Evolutionary conservation across 2,797 vertebrate species (phyloP).

Genomic region (Odontamblyopus rebecca): DNA sequence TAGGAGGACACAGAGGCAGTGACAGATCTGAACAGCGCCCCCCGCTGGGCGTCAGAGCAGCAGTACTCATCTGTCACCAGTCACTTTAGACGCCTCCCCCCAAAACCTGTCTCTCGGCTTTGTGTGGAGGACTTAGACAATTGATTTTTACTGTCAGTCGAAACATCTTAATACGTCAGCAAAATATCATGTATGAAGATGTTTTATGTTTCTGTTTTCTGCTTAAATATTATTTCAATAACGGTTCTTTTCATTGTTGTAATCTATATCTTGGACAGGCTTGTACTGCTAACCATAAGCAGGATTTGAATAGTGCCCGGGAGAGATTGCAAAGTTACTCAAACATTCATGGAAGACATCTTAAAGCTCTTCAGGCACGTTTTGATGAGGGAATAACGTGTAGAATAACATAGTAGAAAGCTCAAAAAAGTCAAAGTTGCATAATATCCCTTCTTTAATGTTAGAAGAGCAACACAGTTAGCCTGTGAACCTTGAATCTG

Average conservation of each 20-base stretch:
- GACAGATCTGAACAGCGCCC: constrained; percentile 15
- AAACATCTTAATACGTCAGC: not conserved
- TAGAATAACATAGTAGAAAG: too few relatives aligned
- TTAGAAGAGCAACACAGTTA: not conserved
- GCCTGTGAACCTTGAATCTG: not conserved
- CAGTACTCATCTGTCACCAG: constrained; percentile 3
- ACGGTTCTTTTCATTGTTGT: not conserved
- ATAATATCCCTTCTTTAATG: not conserved
- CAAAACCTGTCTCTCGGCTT: not conserved
- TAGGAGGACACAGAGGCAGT: constrained; percentile 32
- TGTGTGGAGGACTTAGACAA: not conserved
- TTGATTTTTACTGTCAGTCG: not conserved
- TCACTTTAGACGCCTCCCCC: not conserved
- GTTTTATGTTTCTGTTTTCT: not conserved
- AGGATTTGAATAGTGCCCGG: too few relatives aligned
- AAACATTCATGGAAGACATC: too few relatives aligned
- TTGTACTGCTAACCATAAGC: too few relatives aligned
- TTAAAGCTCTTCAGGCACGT: too few relatives aligned
- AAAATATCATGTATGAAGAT: not conserved
- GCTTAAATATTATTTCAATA: not conserved
- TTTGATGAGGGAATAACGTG: too few relatives aligned
- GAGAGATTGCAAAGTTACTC: too few relatives aligned
- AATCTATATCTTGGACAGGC: not conserved
- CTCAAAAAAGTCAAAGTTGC: too few relatives aligned
- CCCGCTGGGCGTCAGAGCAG: not conserved